Base-by-base conservation (phyloP, 2,113 vertebrate genomes). In the Nibea albiflora region DNA sequence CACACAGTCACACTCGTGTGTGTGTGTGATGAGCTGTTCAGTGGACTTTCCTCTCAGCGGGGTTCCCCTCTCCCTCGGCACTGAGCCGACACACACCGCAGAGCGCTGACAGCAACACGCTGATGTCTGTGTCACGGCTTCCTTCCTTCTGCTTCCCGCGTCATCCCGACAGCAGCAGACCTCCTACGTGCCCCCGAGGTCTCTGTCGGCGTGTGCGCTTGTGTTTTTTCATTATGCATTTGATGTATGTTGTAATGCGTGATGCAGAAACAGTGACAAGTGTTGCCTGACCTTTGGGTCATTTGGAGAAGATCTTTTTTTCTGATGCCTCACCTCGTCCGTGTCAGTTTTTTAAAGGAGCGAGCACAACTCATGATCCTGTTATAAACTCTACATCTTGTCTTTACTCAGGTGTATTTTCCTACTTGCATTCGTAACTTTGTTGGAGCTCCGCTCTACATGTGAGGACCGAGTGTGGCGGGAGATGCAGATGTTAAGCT, bases 11-110 rank as follows among this genome's bases (percentile, higher is more conserved):
- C 77, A 52, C 66, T 61, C 35, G 35, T 24, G 3, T 17, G 24
- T 26, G 24, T 26, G 35, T 75, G 71, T 61, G 65, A 82, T 61
- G 83, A 87, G 78, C 74, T 78, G 67, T 68, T 88, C 69, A 11
- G 80, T 80, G 84, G 87, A 88, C 90, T 87, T 78, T 85, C 86
- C 86, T 86, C 86, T 83, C 89, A 76, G 89, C 81, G 63, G 89
- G 89, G 84, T 65, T 76, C 82, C 80, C 56, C 54, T 65, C 68
- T 75, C 63, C 61, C 73, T 85, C 78, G 42, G 71, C 80, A 11
- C 79, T 66, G 79, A 88, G 79, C 76, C 65, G 31, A 69, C 76
- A 64, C 78, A 70, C 54, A 39, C 76, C 14, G 31, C 64, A 66
- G 17, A 72, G 81, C 24, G 39, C 54, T 88, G 81, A 90, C 88